Evolutionary conservation across 2,888 invertebrate species (phyloP).

Genomic region (Amphipyra tragopoginis): DNA sequence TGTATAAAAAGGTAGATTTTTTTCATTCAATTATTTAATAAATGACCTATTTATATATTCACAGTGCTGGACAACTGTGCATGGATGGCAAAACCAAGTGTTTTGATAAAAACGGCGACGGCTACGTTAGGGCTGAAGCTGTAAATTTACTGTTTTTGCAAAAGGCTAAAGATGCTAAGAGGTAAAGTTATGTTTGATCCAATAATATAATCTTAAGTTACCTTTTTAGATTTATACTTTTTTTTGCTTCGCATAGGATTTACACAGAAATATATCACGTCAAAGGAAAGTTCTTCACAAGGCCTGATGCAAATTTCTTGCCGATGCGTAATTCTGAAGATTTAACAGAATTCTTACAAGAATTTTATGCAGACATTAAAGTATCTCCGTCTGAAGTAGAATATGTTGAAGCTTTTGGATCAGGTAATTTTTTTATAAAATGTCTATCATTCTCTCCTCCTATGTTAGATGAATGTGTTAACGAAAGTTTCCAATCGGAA

Average conservation of each 20-base stretch:
- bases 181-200: constrained; percentile 60
- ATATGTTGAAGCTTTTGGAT: constrained; percentile 13
- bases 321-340: constrained; percentile 11
- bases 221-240: no score
- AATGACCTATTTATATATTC: no score
- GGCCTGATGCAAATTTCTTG: constrained; percentile 2
- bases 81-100: constrained; percentile 94
- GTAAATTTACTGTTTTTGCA: constrained; percentile 92
- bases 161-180: constrained; percentile 89
- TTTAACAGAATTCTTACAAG: constrained; percentile 7
- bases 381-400: constrained; percentile 17
- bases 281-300: constrained; percentile 1
- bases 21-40: no score
- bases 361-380: constrained; percentile 15
- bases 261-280: constrained; percentile 17
- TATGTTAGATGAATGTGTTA: no score
- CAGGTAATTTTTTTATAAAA: not conserved
- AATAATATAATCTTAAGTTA: no score
- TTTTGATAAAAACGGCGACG: constrained; percentile 94
- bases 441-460: no score
- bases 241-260: constrained; percentile 1
- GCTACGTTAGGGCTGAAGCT: constrained; percentile 93
- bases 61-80: constrained; percentile 62
- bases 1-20: no score
- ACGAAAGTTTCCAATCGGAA: no score